Percentiles rank a stretch among this genome's conserved stretches.
These are phyloP conservation scores for Chaetorhynchus papuensis DNA, from an alignment of 2,113 vertebrate species.

Conservation along the genomic window DNA sequence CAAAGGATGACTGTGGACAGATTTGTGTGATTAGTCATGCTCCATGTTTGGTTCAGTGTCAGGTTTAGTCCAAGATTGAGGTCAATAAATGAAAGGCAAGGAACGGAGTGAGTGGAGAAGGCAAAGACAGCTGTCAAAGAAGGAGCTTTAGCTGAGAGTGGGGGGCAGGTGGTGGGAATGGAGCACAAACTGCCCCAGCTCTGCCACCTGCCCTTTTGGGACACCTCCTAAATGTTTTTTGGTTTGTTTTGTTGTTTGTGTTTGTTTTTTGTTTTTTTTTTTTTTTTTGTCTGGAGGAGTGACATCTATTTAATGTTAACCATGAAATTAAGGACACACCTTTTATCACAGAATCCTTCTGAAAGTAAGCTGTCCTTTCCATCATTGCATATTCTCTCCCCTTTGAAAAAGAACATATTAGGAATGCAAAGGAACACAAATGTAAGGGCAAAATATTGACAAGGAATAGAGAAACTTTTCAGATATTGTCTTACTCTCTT, in stretches of 20 bases:
- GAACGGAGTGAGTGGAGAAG: neutral
- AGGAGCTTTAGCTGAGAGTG: neutral
- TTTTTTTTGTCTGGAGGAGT: neutral
- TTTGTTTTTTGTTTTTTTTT: neutral
- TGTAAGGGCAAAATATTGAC: neutral
- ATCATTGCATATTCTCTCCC: neutral
- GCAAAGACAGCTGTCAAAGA: neutral
- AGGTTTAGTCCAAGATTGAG: neutral
- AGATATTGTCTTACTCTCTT: conserved; percentile 1
- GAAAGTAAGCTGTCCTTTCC: neutral
- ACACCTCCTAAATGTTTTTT: neutral
- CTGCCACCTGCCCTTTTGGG: neutral
- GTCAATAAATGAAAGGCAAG: neutral
- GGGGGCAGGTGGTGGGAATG: neutral
- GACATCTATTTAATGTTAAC: neutral
- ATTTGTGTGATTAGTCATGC: neutral
- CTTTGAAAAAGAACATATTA: neutral
- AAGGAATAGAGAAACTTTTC: neutral
- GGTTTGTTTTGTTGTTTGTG: neutral
- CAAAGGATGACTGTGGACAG: neutral
- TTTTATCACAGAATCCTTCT: neutral
- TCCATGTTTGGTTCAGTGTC: neutral
- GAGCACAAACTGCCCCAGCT: neutral
- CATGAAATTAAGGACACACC: neutral
- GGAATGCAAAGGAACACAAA: neutral